Evolutionary conservation across 2,113 vertebrate species (phyloP).

Genomic region (Coregonus clupeaformis): DNA sequence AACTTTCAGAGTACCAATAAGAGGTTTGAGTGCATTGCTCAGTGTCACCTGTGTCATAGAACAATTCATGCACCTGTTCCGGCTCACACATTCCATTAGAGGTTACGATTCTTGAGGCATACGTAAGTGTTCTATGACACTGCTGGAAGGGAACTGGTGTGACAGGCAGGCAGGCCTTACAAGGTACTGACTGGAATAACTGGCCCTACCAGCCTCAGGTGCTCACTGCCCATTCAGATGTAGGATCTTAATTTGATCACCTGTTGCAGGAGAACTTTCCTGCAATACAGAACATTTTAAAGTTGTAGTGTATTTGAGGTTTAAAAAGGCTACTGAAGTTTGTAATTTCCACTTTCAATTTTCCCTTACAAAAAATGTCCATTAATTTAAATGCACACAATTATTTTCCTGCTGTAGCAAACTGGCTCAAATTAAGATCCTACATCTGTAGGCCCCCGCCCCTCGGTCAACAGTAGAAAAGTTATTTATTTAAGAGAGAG

Average conservation of each 20-base stretch:
- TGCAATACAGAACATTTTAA: neutral
- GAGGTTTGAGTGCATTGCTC: neutral
- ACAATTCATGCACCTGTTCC: too few relatives aligned
- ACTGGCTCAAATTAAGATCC: too few relatives aligned
- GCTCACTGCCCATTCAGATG: neutral
- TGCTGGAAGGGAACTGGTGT: neutral
- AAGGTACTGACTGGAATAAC: conserved; percentile 1
- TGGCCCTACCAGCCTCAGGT: neutral
- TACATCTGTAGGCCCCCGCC: too few relatives aligned
- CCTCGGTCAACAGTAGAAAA: too few relatives aligned
- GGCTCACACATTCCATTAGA: conserved; percentile 34
- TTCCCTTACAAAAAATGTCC: too few relatives aligned
- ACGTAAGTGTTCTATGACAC: neutral
- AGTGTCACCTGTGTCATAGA: neutral
- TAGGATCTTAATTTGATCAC: too few relatives aligned
- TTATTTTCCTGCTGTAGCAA: too few relatives aligned
- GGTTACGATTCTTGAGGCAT: neutral
- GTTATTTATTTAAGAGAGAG: too few relatives aligned
- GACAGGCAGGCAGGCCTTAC: neutral
- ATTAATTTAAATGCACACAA: too few relatives aligned
- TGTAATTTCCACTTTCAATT: too few relatives aligned
- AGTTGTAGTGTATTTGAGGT: neutral
- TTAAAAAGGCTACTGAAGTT: too few relatives aligned
- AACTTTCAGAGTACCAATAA: neutral
- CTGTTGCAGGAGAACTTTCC: too few relatives aligned